Evolutionary conservation across 92 coral and sea anemone species (phyloP).

Genomic region (Metridium senile): DNA sequence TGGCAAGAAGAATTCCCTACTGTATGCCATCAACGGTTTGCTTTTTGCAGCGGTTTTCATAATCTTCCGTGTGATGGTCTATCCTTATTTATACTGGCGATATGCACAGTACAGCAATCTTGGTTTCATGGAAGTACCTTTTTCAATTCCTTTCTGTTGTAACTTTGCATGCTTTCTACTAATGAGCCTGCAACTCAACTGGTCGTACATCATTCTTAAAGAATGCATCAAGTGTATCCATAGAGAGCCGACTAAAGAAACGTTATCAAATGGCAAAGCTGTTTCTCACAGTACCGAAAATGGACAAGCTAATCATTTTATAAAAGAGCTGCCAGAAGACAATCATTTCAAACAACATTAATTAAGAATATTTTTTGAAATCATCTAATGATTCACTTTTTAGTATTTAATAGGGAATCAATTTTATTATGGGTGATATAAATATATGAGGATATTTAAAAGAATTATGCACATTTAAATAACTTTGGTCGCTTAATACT

Average conservation of each 20-base stretch:
- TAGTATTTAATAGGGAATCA: too few relatives aligned
- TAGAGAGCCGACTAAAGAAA: conserved; percentile 1
- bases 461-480: too few relatives aligned
- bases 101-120: conserved; percentile 69
- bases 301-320: not conserved
- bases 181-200: conserved; percentile 76
- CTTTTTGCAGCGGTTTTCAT: conserved; percentile 73
- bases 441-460: too few relatives aligned
- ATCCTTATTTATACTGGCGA: conserved; percentile 92
- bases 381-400: too few relatives aligned
- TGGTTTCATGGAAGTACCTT: conserved; percentile 60
- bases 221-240: conserved; percentile 55
- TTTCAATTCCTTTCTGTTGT: conserved; percentile 77
- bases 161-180: conserved; percentile 78
- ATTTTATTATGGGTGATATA: too few relatives aligned
- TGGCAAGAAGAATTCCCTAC: conserved; percentile 64
- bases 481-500: too few relatives aligned
- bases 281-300: not conserved
- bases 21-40: conserved; percentile 83
- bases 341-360: not conserved
- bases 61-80: conserved; percentile 78
- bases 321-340: not conserved
- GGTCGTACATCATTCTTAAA: conserved; percentile 77
- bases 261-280: not conserved
- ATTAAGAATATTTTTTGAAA: not conserved